Conservation (phyloP, 2,113 vertebrate species). For the Trachemys scripta region DNA sequence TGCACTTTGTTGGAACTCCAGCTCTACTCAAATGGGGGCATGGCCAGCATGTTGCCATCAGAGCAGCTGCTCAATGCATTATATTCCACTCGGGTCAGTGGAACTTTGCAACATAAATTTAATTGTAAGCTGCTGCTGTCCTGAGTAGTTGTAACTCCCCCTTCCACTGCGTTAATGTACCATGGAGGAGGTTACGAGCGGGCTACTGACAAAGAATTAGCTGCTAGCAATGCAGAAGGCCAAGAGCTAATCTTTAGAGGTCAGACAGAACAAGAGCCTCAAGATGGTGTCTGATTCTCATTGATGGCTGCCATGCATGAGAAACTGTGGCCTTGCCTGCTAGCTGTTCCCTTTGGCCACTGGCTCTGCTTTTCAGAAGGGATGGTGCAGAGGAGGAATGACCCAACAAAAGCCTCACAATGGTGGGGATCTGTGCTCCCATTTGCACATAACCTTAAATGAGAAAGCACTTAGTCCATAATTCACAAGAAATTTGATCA, state of each 20-base stretch:
- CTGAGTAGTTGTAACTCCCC: background rate
- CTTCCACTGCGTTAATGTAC: constrained; percentile 33
- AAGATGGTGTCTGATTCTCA: constrained; percentile 68
- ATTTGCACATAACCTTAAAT: constrained; percentile 75
- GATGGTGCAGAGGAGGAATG: constrained; percentile 73
- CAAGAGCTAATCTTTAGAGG: constrained; percentile 51
- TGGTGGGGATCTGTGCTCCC: constrained; percentile 68
- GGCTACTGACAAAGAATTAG: constrained; percentile 55
- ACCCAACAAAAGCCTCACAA: constrained; percentile 74
- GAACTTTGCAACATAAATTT: background rate
- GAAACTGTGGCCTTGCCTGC: constrained; percentile 71
- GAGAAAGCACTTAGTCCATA: constrained; percentile 71
- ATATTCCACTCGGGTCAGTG: background rate
- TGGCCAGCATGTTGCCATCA: background rate
- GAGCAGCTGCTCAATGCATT: constrained; percentile 27
- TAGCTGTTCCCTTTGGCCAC: constrained; percentile 68
- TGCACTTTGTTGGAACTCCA: background rate
- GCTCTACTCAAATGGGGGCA: background rate
- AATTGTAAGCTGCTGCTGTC: constrained; percentile 6
- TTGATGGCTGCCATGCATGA: constrained; percentile 69
- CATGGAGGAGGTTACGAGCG: constrained; percentile 17
- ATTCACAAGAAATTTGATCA: constrained; percentile 74
- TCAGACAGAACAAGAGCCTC: constrained; percentile 66
- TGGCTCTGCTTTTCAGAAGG: constrained; percentile 75
- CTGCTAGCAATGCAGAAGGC: constrained; percentile 72